A percentile compares a stretch with the other conserved stretches of the same genome.
These are phyloP conservation scores for Abrostola triplasia DNA, from an alignment of 2,888 invertebrate species.

Conservation along the genomic window DNA sequence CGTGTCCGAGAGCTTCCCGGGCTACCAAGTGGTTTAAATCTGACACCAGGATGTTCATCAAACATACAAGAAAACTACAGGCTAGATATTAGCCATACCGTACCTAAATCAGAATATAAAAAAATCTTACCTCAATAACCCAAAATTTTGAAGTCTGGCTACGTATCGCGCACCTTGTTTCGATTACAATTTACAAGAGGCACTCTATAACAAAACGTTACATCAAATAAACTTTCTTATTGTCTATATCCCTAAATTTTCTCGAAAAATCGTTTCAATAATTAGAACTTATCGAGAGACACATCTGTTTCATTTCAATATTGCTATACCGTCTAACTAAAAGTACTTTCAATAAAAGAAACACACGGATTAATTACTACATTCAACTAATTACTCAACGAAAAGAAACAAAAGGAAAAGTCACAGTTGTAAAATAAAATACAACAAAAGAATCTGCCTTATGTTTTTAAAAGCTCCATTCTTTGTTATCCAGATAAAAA, in stretches of 20 bases:
- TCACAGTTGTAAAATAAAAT: slow-evolving; percentile 25
- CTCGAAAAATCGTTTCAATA: too few relatives aligned
- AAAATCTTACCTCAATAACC: too few relatives aligned
- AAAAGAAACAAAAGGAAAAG: slow-evolving; percentile 46
- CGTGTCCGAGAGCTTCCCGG: too few relatives aligned
- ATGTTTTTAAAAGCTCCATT: slow-evolving; percentile 65
- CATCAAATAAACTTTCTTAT: too few relatives aligned
- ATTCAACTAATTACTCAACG: slow-evolving; percentile 42
- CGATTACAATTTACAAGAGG: slow-evolving; percentile 1
- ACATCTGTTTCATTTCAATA: neutral
- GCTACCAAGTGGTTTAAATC: too few relatives aligned
- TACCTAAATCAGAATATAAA: too few relatives aligned
- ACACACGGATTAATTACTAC: slow-evolving; percentile 29
- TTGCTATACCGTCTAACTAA: neutral
- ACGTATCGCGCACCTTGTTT: neutral
- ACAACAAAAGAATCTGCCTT: slow-evolving; percentile 54
- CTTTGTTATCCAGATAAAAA: slow-evolving; percentile 54
- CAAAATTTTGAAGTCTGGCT: too few relatives aligned
- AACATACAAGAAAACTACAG: too few relatives aligned
- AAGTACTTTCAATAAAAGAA: neutral
- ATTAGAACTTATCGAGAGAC: too few relatives aligned
- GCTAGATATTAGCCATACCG: too few relatives aligned
- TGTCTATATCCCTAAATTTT: too few relatives aligned
- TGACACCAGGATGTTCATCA: too few relatives aligned
- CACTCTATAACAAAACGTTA: slow-evolving; percentile 4